These are phyloP conservation scores for Darevskia nairensis DNA, from an alignment of 2,797 vertebrate species.

Conservation along the genomic window DNA sequence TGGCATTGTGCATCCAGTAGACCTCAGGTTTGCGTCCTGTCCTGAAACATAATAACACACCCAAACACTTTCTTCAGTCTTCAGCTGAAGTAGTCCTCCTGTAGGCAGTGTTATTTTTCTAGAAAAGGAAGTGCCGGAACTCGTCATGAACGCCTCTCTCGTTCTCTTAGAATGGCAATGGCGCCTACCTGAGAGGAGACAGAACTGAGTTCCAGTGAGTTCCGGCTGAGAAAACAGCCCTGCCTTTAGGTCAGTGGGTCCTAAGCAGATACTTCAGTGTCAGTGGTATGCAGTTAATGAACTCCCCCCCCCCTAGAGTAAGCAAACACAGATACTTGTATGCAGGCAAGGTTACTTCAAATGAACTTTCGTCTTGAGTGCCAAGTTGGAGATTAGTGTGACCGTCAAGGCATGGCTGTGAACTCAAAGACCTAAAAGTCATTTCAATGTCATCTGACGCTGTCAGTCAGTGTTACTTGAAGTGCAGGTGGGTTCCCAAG, in stretches of 20 bases:
- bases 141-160: too few relatives aligned
- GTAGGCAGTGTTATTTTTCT: too few relatives aligned
- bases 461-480: background rate
- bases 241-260: background rate
- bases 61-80: background rate
- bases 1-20: background rate
- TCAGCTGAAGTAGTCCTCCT: background rate
- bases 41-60: background rate
- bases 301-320: background rate
- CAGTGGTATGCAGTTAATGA: background rate
- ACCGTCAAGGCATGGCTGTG: background rate
- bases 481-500: too few relatives aligned
- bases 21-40: conserved; percentile 15
- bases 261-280: background rate
- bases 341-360: background rate
- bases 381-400: background rate
- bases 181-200: too few relatives aligned
- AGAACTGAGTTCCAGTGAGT: too few relatives aligned
- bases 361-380: background rate
- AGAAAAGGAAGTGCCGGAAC: too few relatives aligned
- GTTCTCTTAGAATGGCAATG: too few relatives aligned
- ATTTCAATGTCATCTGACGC: background rate
- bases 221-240: too few relatives aligned
- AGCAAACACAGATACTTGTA: background rate
- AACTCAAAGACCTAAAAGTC: background rate